phyloP scores from a whole-genome alignment of 2,113 vertebrate genomes.

The Thermophis baileyi region DNA sequence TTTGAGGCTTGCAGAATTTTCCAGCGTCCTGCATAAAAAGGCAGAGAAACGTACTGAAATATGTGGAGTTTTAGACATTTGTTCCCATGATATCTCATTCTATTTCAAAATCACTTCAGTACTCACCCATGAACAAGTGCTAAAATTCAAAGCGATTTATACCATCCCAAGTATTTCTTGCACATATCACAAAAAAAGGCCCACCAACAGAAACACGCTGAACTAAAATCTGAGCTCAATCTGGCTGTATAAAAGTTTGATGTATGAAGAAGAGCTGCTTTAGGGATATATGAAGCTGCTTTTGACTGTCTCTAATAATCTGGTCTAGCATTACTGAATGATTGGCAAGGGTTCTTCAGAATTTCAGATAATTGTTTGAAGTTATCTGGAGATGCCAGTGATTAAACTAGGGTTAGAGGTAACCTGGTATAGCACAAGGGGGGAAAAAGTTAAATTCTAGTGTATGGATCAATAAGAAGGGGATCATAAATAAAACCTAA shows the following conservation, averaged over 20 bases:
- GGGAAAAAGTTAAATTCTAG: not conserved
- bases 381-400: not conserved
- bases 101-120: not conserved
- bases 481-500: not conserved
- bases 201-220: not conserved
- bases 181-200: not conserved
- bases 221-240: not conserved
- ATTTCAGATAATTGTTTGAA: not conserved
- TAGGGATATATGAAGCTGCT: not conserved
- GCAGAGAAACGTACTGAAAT: not conserved
- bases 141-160: not conserved
- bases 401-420: not conserved
- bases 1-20: conserved; percentile 68
- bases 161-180: not conserved
- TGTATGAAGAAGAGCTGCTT: not conserved
- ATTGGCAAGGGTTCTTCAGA: not conserved
- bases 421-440: not conserved
- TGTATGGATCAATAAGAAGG: not conserved
- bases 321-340: not conserved
- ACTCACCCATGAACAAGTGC: not conserved
- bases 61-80: not conserved
- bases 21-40: conserved; percentile 67
- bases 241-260: not conserved
- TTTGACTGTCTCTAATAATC: not conserved
- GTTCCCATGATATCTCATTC: not conserved